A percentile compares a stretch with the other conserved stretches of the same genome.
phyloP scores from a whole-genome alignment of 1,140 invertebrate species.

The Formica exsecta region DNA sequence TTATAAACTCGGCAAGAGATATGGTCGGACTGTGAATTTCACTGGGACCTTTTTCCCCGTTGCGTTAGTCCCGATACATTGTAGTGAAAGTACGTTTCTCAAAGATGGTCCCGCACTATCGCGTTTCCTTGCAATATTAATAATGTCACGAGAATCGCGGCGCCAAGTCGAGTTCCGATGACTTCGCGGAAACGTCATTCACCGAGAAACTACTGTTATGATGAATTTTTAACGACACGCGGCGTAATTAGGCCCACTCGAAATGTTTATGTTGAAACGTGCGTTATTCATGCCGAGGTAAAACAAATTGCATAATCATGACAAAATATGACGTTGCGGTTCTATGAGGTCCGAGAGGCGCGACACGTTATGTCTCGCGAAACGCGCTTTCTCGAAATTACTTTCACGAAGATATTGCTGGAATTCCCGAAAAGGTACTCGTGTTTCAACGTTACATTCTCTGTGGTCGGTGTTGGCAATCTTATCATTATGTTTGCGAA shows the following conservation, averaged over 20 bases:
- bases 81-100: constrained; percentile 63
- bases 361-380: background rate
- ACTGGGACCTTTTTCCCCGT: constrained; percentile 37
- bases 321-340: constrained; percentile 33
- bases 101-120: constrained; percentile 55
- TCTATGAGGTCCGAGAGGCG: background rate
- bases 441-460: background rate
- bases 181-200: constrained; percentile 50
- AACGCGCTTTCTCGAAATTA: constrained; percentile 55
- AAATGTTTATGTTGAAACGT: constrained; percentile 23
- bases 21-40: constrained; percentile 40
- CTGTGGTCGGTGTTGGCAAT: background rate
- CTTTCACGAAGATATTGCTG: constrained; percentile 49
- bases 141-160: constrained; percentile 37
- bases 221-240: constrained; percentile 8
- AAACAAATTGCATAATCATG: constrained; percentile 39
- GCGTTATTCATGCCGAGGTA: constrained; percentile 11
- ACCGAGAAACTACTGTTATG: constrained; percentile 28
- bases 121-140: constrained; percentile 56
- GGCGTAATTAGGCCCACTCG: constrained; percentile 26
- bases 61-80: constrained; percentile 37
- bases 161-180: constrained; percentile 31
- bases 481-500: constrained; percentile 7
- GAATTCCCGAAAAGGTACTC: constrained; percentile 30
- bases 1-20: constrained; percentile 11